Evolutionary conservation across 2,888 invertebrate genomes (phyloP), one percentile per base, ranked within the genome.

Genomic region (Ophion obscuratus): DNA sequence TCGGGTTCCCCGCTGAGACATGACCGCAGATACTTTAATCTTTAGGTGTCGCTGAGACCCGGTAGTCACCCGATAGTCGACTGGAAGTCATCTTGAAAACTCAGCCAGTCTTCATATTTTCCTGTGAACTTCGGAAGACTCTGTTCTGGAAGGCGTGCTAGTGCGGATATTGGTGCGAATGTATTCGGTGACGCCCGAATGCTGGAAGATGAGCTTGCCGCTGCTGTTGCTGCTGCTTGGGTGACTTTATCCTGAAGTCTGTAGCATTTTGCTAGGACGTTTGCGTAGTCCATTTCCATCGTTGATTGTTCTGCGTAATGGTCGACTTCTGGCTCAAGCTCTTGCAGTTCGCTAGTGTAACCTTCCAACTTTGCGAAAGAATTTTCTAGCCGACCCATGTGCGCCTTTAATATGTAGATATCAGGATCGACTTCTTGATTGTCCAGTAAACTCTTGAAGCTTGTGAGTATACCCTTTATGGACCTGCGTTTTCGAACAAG

Each of bases 1-100:
- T 47, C 47, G 9, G 0, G 47, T 10, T 83, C 78, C 2, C 78
- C 78, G n/a, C n/a, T n/a, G n/a, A n/a, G n/a, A n/a, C n/a, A n/a
- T n/a, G n/a, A n/a, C n/a, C n/a, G 78, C 17, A 78, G 11, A 68
- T 83, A 77, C 62, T 70, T 70, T 6, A 68, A 53, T 62, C 68
- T 81, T 10, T 68, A 31, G 0, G 62, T 70, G 17, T 81, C 70
- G 9, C 73, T 59, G 67, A 74, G 74, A n/a, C 44, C 74, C 1
- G 40, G 9, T 6, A 44, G 44, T 6, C 24, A n/a, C 17, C 78
- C 70, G 3, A 78, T 47, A 0, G 61, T 24, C 0, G 78, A 70
- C 61, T 78, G 70, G 24, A 70, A 70, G 20, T 77, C 59, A 14
- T 68, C 68, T 40, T 77, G 59, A 9, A 77, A 77, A 40, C 59